Evolutionary conservation across 2,797 vertebrate species (phyloP), one percentile per base, ranked within the genome.

Genomic region (Varecia variegata): DNA sequence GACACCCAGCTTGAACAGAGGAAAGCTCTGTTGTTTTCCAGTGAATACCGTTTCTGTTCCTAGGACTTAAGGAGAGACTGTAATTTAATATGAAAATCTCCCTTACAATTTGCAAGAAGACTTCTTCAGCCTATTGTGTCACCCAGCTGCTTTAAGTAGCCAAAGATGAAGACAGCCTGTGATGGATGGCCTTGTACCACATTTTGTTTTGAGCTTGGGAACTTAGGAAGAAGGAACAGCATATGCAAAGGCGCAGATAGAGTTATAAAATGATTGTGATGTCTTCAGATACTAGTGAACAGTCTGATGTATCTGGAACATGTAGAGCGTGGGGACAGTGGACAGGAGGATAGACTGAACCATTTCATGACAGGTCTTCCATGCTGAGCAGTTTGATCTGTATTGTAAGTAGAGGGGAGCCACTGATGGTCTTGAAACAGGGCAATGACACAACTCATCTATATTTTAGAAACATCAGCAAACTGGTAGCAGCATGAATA

Each of bases 181-280:
- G 62, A 4, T 30, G 18, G 11, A 50, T 67, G 40, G 80, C 73
- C 3, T 47, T 73, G 18, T 20, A 15, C 3, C 21, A 17, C 12
- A 11, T 73, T 93, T 85, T 73, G 32, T n/a, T 86, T 90, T 86
- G 65, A 86, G 30, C 21, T 67, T 65, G 35, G 67, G 14, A 25
- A 74, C 6, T 23, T 54, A 38, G n/a, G 20, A 93, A 87, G 23
- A 60, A 50, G 18, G n/a, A 80, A 30, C 11, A 40, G 30, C 21
- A 35, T 30, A 32, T 88, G 40, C 58, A 91, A 25, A 35, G 87
- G 3, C 32, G 30, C 18, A 38, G 8, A 2, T 7, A 40, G 40
- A 11, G 12, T 60, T 71, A 14, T 38, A 20, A 35, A 77, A 94
- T n/a, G 6, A 47, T 2, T 30, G 21, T 5, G 30, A 43, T 70